Evolutionary conservation across 2,888 invertebrate species (phyloP), one percentile per base, ranked within the genome.

Genomic region (Pristionchus maxplancki): DNA sequence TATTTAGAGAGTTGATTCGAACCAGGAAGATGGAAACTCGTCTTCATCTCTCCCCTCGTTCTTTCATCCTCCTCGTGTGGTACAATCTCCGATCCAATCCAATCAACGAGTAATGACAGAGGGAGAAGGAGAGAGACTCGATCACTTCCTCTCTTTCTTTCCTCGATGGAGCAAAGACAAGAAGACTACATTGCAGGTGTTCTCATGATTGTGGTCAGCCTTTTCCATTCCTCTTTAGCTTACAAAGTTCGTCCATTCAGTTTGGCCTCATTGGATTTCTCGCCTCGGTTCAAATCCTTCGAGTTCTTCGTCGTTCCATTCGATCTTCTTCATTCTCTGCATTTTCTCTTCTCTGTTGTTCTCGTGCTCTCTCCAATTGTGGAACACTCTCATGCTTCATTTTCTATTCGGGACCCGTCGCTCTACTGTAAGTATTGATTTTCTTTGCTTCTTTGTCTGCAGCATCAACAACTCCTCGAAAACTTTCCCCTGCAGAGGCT

Each of bases 331-430:
- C 86, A 20, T 87, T 87, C 71, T 71, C 86, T n/a, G 28, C 86
- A 17, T 87, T 87, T 20, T 85, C 85, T 40, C 62, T 85, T n/a
- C 85, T 85, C 15, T 87, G 67, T 53, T 87, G 58, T 71, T 87
- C 86, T 50, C 44, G 86, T n/a, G 44, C 71, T n/a, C 50, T 87
- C 5, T 87, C 86, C 17, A 87, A 87, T 71, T 58, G 50, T 48
- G 71, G 67, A 87, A 87, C 86, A 31, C 71, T 87, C 31, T 20
- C 44, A 20, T 87, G 71, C 71, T 87, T 87, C 71, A 31, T 87
- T 71, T 6, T 87, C 50, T 87, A 87, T 24, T 53, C 86, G 44
- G 67, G 31, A 34, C 86, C 86, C 24, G 86, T 87, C 50, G 37
- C 71, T 44, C 50, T 87, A 37, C 86, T 87, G 86, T 67, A 0